Conservation (phyloP, 30 jellyfish, hydroid and myxozoan genomes). For the Hydra vulgaris region DNA sequence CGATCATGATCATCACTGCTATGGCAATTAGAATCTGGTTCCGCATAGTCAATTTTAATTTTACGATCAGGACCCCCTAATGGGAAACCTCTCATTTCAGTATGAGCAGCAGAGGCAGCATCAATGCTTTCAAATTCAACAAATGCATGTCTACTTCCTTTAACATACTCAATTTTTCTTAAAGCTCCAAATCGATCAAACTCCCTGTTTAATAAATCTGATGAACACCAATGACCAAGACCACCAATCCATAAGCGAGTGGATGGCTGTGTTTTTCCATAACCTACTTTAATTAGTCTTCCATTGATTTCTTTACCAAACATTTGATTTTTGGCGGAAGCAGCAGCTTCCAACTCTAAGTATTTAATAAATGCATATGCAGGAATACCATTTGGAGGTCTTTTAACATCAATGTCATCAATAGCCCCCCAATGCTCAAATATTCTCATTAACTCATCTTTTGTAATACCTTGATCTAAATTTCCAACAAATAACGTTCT, state of each 20-base stretch:
- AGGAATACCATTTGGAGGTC: slow-evolving; percentile 87
- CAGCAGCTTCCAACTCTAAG: slow-evolving; percentile 77
- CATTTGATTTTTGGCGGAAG: slow-evolving; percentile 70
- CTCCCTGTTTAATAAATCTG: slow-evolving; percentile 87
- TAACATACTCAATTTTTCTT: slow-evolving; percentile 57
- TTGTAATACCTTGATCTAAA: slow-evolving; percentile 53
- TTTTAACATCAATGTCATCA: slow-evolving; percentile 92
- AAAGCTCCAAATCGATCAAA: slow-evolving; percentile 97
- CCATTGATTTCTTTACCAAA: slow-evolving; percentile 73
- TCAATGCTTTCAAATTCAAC: slow-evolving; percentile 83
- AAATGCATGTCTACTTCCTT: slow-evolving; percentile 73
- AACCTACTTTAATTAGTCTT: slow-evolving; percentile 78
- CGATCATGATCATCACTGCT: slow-evolving; percentile 40
- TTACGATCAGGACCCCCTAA: slow-evolving; percentile 84
- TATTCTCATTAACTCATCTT: slow-evolving; percentile 59
- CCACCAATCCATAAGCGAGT: slow-evolving; percentile 97
- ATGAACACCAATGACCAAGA: slow-evolving; percentile 76
- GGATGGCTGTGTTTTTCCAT: slow-evolving; percentile 86
- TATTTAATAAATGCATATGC: slow-evolving; percentile 90
- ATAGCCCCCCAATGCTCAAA: slow-evolving; percentile 82
- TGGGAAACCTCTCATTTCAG: slow-evolving; percentile 97
- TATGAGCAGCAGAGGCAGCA: slow-evolving; percentile 94
- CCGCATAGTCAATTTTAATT: slow-evolving; percentile 89
- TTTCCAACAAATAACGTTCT: slow-evolving; percentile 95
- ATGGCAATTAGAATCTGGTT: slow-evolving; percentile 41